Percentiles rank a stretch among this genome's conserved stretches.
Evolutionary conservation across 2,888 invertebrate species (phyloP).

Genomic region (Catocala nupta): DNA sequence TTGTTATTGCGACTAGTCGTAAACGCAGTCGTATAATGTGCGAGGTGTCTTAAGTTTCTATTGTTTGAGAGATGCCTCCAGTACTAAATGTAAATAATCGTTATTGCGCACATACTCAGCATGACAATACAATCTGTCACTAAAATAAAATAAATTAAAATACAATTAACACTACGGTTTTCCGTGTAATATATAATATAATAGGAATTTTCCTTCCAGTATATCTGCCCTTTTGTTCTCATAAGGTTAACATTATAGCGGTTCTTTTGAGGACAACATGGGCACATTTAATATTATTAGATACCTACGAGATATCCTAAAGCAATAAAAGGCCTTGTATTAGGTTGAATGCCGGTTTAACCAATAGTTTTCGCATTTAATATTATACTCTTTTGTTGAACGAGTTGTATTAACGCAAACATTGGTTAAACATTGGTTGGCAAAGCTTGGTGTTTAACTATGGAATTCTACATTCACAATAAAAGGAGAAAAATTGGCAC

Average conservation of each 20-base stretch:
- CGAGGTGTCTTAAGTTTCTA: slow-evolving; percentile 20
- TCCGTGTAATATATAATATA: slow-evolving; percentile 13
- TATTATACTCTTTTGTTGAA: too few species aligned
- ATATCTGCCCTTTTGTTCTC: slow-evolving; percentile 3
- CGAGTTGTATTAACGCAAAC: too few species aligned
- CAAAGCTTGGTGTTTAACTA: too few species aligned
- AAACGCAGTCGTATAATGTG: too few species aligned
- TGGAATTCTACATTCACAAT: too few species aligned
- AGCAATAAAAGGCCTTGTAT: not conserved
- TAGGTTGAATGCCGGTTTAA: too few species aligned
- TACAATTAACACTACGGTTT: slow-evolving; percentile 34
- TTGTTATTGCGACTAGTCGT: too few species aligned
- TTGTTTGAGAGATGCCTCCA: slow-evolving; percentile 38
- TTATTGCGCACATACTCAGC: slow-evolving; percentile 37
- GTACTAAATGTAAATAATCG: slow-evolving; percentile 28
- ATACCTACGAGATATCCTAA: not conserved
- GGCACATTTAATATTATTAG: not conserved
- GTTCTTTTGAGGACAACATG: slow-evolving; percentile 6
- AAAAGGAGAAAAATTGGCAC: too few species aligned
- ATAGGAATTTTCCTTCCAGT: slow-evolving; percentile 32
- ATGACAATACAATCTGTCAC: slow-evolving; percentile 40
- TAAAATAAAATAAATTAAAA: slow-evolving; percentile 41
- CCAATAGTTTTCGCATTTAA: too few species aligned
- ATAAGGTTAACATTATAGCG: slow-evolving; percentile 7
- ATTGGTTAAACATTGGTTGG: too few species aligned